phyloP scores from a whole-genome alignment of 2,888 invertebrate genomes.

The Nasonovia ribisnigri region DNA sequence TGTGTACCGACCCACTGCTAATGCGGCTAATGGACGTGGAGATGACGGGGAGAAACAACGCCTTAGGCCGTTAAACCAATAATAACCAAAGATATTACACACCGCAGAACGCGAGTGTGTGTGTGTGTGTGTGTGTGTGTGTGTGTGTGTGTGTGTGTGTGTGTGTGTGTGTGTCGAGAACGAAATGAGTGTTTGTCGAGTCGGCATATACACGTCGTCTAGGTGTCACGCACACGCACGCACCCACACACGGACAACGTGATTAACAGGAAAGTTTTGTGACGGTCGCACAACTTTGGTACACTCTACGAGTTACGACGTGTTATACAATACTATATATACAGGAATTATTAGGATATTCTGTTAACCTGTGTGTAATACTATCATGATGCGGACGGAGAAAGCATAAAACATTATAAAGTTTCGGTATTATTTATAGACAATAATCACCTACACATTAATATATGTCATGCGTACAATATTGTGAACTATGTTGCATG shows the following conservation, averaged over 20 bases:
- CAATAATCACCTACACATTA: background rate
- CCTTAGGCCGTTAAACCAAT: slow-evolving; percentile 64
- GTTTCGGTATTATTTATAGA: background rate
- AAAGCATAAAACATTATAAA: background rate
- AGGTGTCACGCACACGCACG: background rate
- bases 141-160: background rate
- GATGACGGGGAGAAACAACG: slow-evolving; percentile 36
- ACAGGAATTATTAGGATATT: too few species aligned
- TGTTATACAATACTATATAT: background rate
- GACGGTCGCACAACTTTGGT: slow-evolving; percentile 22
- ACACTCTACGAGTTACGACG: background rate
- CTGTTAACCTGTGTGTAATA: too few species aligned
- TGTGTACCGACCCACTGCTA: slow-evolving; percentile 14
- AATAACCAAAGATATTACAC: slow-evolving; percentile 65
- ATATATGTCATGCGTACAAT: background rate
- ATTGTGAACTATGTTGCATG: background rate
- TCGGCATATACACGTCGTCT: slow-evolving; percentile 19
- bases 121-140: slow-evolving; percentile 32
- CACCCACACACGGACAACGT: background rate
- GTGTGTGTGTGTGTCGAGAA: slow-evolving; percentile 18
- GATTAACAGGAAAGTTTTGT: slow-evolving; percentile 48
- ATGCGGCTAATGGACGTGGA: slow-evolving; percentile 61
- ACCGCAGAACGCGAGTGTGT: background rate
- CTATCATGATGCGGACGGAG: background rate
- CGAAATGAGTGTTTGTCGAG: slow-evolving; percentile 49